Evolutionary conservation across 2,888 invertebrate genomes (phyloP), one percentile per base, ranked within the genome.

Genomic region (Prosapia bicincta): DNA sequence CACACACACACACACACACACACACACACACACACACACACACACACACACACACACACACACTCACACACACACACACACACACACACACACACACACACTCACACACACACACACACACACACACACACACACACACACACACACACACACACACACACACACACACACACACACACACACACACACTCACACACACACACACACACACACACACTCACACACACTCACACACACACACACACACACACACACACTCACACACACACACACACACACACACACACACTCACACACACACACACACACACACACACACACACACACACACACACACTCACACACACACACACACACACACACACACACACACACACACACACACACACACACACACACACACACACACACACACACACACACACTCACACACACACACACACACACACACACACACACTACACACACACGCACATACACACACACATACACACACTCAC

Each of bases 191-290:
- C 65, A 65, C 65, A 65, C 65, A 65, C 65, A 65, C 65, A 65
- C 65, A 65, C 65, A 65, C 65, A 65, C 65, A 65, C 65, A 65
- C 65, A 65, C 65, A 65, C 65, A 65, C 65, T 20, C 65, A 65
- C 13, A 65, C 65, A 65, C 65, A 13, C 65, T 7, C 65, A 65
- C 5, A 65, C 65, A 65, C 13, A 13, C 65, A 65, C 65, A 65
- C 65, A 13, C 65, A 65, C 65, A 65, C 65, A 65, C 65, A 65
- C 65, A 65, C 65, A 65, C 65, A 65, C 65, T 7, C 65, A 65
- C 65, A 65, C 65, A 71, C 65, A 71, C n/a, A 65, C 65, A 65
- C 65, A 65, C 65, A 65, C 65, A 65, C 65, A 65, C 65, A 65
- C 65, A 65, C 65, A 65, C 65, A 65, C 65, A 65, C 65, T 7